Evolutionary conservation across 2,113 vertebrate genomes (phyloP).

Genomic region (Promerops cafer): DNA sequence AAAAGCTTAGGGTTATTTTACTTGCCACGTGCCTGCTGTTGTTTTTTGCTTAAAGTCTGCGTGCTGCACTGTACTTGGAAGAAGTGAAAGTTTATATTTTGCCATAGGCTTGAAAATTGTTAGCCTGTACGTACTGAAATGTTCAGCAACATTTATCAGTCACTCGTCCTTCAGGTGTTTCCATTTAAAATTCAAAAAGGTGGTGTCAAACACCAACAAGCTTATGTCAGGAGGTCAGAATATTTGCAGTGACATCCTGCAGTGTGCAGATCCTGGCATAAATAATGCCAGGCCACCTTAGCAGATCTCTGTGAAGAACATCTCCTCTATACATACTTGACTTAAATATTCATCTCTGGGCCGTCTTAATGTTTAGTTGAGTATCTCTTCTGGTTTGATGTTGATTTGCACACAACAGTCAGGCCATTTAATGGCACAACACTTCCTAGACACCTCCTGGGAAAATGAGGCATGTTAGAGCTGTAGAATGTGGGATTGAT

Average conservation of each 20-base stretch:
- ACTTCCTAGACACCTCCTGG: not conserved
- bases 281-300: not conserved
- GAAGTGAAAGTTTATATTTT: not conserved
- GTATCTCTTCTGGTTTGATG: not conserved
- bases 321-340: not conserved
- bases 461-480: not conserved
- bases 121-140: not conserved
- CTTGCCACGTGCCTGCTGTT: not conserved
- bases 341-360: not conserved
- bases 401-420: not conserved
- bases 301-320: not conserved
- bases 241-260: not conserved
- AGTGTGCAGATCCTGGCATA: fast-evolving
- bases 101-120: fast-evolving
- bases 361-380: not conserved
- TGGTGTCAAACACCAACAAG: not conserved
- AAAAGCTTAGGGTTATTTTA: not conserved
- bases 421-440: not conserved
- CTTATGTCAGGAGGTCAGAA: not conserved
- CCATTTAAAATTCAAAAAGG: not conserved
- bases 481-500: not conserved
- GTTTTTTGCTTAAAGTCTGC: not conserved
- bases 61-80: not conserved
- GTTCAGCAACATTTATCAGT: not conserved
- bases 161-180: not conserved